phyloP scores from a whole-genome alignment of 2,797 vertebrate species.

The Propithecus deckenii region DNA sequence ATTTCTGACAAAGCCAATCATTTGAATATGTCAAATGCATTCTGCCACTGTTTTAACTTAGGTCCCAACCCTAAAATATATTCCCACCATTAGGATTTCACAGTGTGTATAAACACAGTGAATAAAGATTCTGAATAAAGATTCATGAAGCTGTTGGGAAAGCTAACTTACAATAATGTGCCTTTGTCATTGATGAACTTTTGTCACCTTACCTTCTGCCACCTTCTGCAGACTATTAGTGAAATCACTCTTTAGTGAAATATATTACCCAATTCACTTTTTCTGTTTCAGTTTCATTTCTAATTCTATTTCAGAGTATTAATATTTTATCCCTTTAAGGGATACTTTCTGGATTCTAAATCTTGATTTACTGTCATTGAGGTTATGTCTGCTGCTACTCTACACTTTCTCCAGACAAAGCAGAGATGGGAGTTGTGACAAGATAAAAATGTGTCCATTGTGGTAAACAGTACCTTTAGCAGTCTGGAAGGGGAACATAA shows the following conservation, averaged over 20 bases:
- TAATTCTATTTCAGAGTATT: slow-evolving; percentile 34
- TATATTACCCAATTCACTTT: not conserved
- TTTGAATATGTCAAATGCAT: not conserved
- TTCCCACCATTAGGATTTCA: not conserved
- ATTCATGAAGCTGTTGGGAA: not conserved
- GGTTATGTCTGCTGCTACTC: not conserved
- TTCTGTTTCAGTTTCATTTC: not conserved
- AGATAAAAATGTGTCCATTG: not conserved
- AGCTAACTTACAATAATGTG: not conserved
- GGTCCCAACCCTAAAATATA: not conserved
- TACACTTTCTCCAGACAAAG: not conserved
- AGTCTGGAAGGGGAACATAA: not conserved
- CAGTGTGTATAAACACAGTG: not conserved
- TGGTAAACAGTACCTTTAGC: not conserved
- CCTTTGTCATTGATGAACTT: slow-evolving; percentile 38
- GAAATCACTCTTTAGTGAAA: not conserved
- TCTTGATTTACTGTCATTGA: not conserved
- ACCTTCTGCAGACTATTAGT: slow-evolving; percentile 13
- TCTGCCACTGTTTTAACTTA: not conserved
- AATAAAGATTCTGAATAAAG: not conserved
- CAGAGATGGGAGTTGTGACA: not conserved
- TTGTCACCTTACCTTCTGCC: slow-evolving; percentile 47
- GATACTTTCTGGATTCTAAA: not conserved
- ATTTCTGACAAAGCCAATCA: not conserved
- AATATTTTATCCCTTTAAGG: not conserved